Evolutionary conservation across 2,797 vertebrate genomes (phyloP).

Genomic region (Helarctos malayanus): DNA sequence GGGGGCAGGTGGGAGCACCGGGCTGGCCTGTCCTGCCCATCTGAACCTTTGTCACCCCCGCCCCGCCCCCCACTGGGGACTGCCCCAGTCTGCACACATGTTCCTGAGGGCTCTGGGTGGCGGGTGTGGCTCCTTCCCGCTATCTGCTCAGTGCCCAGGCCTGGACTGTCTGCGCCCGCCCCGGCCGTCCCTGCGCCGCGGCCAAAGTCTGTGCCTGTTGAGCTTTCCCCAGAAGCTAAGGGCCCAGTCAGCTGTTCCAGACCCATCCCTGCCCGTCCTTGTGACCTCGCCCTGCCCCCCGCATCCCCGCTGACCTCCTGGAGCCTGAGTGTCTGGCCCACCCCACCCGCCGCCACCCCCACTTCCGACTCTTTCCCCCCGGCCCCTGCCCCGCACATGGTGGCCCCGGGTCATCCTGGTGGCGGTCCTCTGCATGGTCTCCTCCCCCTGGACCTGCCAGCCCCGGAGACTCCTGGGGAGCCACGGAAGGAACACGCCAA

Average conservation of each 20-base stretch:
- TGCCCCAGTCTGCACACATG: background rate
- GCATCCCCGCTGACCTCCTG: accelerated
- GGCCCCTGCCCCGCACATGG: accelerated
- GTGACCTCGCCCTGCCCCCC: background rate
- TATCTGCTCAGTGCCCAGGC: background rate
- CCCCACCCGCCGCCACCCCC: background rate
- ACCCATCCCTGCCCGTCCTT: background rate
- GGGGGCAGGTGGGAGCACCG: background rate
- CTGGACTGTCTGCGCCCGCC: background rate
- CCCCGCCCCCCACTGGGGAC: background rate
- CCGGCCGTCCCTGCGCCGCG: background rate
- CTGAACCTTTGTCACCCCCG: background rate
- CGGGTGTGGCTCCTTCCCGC: background rate
- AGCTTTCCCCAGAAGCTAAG: background rate
- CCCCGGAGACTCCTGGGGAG: accelerated
- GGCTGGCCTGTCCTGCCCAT: accelerated
- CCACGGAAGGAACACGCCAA: accelerated
- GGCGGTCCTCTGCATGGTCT: background rate
- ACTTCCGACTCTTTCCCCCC: accelerated
- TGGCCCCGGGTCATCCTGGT: background rate
- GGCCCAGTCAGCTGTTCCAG: background rate
- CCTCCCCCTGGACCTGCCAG: accelerated
- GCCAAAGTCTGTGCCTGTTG: background rate
- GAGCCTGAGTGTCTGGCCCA: background rate
- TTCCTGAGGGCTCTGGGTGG: background rate